Percentiles rank a stretch among this genome's conserved stretches.
Conservation (phyloP, 1,140 invertebrate genomes). For the Parasteatoda tepidariorum region DNA sequence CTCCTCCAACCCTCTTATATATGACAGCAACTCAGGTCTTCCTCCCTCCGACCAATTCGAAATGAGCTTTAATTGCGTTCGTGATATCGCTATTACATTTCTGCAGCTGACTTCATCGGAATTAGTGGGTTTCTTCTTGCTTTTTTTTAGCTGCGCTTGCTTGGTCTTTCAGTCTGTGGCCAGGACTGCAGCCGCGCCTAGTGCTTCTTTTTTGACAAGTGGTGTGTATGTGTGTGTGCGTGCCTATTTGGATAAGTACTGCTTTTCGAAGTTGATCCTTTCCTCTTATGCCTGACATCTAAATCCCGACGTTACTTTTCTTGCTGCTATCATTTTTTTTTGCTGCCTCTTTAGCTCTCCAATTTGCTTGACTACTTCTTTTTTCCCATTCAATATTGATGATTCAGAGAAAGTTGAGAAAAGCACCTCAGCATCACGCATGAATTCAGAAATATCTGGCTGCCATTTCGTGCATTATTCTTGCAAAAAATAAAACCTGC, state of each 20-base stretch:
- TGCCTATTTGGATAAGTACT: constrained; percentile 39
- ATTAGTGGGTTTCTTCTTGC: constrained; percentile 5
- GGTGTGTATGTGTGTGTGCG: constrained; percentile 24
- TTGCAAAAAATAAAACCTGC: too few species aligned
- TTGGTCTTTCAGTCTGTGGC: background rate
- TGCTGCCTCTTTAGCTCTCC: background rate
- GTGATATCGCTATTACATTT: constrained; percentile 41
- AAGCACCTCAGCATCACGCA: too few species aligned
- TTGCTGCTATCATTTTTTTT: background rate
- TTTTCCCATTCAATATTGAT: too few species aligned
- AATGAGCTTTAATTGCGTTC: constrained; percentile 50
- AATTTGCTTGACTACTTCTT: background rate
- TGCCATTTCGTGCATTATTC: too few species aligned
- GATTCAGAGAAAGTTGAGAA: too few species aligned
- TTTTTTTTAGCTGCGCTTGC: too few species aligned
- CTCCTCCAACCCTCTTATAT: background rate
- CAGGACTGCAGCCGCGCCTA: constrained; percentile 9
- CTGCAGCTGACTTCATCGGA: constrained; percentile 17
- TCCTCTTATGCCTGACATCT: constrained; percentile 13
- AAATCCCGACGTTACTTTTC: background rate
- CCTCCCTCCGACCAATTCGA: background rate
- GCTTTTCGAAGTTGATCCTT: constrained; percentile 9
- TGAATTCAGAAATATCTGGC: too few species aligned
- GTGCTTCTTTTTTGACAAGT: constrained; percentile 11
- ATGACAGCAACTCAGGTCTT: constrained; percentile 7